Evolutionary conservation across 2,113 vertebrate species (phyloP), one percentile per base, ranked within the genome.

Genomic region (Sula dactylatra): DNA sequence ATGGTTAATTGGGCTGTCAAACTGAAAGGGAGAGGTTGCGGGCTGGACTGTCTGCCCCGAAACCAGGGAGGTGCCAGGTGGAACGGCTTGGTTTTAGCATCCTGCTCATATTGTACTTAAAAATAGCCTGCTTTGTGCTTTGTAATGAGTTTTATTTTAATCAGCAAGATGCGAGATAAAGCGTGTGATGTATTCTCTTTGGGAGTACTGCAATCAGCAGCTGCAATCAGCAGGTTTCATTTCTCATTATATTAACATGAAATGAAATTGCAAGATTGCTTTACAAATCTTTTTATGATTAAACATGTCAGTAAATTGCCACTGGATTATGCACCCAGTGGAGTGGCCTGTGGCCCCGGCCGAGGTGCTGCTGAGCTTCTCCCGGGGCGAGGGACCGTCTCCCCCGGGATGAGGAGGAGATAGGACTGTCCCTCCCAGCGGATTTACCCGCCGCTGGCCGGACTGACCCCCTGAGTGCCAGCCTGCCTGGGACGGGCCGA

Each of bases 171-270:
- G 61, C 4, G 38, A 92, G 96, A 79, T 58, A 42, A 56, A 72
- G 65, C 31, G 8, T 67, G 58, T 65, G 10, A 44, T 69, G 82
- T 73, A 34, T 73, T 79, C 94, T 44, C 90, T 7, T 22, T 13
- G 82, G 85, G 87, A 92, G 49, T 77, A 32, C 70, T 81, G 84
- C 92, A 94, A 72, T 97, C 94, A 85, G 93, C 94, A 45, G 84
- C 95, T 64, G 88, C 86, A 77, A 72, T 88, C 92, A 87, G 92
- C 67, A 85, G 88, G 88, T 82, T 82, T 52, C 29, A 14, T 49
- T 90, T 55, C 94, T 84, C 84, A 66, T 93, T 93, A 94, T 36
- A 44, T 25, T 40, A 77, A 90, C 94, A 88, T 7, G 54, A 34
- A 94, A 65, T n/a, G 72, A 78, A 71, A 95, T 74, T 82, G 72